phyloP scores from a whole-genome alignment of 2,888 invertebrate genomes.

The Abscondita cerata region DNA sequence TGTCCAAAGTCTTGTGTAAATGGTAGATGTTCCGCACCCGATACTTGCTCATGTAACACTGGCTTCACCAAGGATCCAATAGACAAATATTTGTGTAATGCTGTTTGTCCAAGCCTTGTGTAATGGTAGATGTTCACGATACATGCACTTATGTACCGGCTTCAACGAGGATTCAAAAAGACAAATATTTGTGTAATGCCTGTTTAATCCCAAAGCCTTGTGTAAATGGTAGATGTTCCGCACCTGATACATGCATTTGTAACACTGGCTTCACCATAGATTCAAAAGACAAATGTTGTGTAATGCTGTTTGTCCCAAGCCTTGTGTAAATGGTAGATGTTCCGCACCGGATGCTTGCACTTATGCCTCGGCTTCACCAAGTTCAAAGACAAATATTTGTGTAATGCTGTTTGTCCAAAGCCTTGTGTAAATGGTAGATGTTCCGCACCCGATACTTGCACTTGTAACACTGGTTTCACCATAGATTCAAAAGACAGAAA shows the following conservation, averaged over 20 bases:
- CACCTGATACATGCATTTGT: background rate
- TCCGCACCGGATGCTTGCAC: constrained; percentile 69
- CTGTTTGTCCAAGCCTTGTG: constrained; percentile 45
- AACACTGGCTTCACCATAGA: constrained; percentile 13
- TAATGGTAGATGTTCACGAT: constrained; percentile 40
- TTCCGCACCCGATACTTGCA: too few species aligned
- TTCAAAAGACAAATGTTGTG: constrained; percentile 57
- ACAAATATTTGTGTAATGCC: constrained; percentile 12
- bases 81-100: constrained; percentile 61
- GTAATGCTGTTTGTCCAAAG: constrained; percentile 23
- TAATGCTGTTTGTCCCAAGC: constrained; percentile 68
- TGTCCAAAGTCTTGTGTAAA: background rate
- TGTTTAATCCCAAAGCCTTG: background rate
- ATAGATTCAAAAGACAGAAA: constrained; percentile 17
- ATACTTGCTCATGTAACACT: constrained; percentile 1
- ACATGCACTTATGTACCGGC: constrained; percentile 1
- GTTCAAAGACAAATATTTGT: constrained; percentile 26
- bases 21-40: background rate
- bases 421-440: constrained; percentile 8
- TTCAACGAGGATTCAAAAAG: too few species aligned
- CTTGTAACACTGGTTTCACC: constrained; percentile 1
- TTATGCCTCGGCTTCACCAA: constrained; percentile 68
- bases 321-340: constrained; percentile 75
- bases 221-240: constrained; percentile 6
- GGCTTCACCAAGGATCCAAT: constrained; percentile 8